phyloP scores from a whole-genome alignment of 2,888 invertebrate species.

The Amiota minor region DNA sequence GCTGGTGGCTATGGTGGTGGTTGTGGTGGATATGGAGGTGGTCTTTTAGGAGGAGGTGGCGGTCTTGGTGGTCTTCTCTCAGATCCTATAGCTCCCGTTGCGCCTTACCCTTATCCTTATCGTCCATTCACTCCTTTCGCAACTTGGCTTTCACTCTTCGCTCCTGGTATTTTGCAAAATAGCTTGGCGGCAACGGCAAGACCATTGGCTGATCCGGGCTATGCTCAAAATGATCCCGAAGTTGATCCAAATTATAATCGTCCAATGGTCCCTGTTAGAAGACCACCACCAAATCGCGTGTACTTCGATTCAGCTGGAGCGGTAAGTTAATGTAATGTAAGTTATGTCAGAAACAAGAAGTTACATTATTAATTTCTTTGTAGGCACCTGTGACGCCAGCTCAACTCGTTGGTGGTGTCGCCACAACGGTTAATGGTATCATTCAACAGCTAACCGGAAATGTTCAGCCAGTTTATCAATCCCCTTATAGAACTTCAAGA shows the following conservation, averaged over 20 bases:
- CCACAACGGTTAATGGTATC: constrained; percentile 69
- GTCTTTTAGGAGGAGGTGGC: constrained; percentile 36
- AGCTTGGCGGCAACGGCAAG: constrained; percentile 53
- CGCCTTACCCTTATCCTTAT: constrained; percentile 51
- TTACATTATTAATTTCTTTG: constrained; percentile 22
- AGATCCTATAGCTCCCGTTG: constrained; percentile 51
- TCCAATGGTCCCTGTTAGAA: constrained; percentile 46
- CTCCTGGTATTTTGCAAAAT: constrained; percentile 67
- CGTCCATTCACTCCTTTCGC: constrained; percentile 59
- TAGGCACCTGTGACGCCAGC: constrained; percentile 65
- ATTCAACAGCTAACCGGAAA: constrained; percentile 71
- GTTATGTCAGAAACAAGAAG: too few relatives aligned
- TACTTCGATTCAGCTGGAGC: constrained; percentile 63
- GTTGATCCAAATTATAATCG: constrained; percentile 64
- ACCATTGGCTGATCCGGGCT: constrained; percentile 43
- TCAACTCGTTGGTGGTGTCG: constrained; percentile 68
- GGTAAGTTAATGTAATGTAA: constrained; percentile 53
- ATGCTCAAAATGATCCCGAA: constrained; percentile 59
- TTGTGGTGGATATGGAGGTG: constrained; percentile 50
- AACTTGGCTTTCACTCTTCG: constrained; percentile 65
- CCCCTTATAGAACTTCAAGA: constrained; percentile 49
- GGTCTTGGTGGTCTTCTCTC: constrained; percentile 57
- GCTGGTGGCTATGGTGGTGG: constrained; percentile 37
- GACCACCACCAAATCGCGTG: constrained; percentile 59
- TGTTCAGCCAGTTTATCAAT: constrained; percentile 65